Evolutionary conservation across 2,888 invertebrate species (phyloP).

Genomic region (Scrobipalpa costella): DNA sequence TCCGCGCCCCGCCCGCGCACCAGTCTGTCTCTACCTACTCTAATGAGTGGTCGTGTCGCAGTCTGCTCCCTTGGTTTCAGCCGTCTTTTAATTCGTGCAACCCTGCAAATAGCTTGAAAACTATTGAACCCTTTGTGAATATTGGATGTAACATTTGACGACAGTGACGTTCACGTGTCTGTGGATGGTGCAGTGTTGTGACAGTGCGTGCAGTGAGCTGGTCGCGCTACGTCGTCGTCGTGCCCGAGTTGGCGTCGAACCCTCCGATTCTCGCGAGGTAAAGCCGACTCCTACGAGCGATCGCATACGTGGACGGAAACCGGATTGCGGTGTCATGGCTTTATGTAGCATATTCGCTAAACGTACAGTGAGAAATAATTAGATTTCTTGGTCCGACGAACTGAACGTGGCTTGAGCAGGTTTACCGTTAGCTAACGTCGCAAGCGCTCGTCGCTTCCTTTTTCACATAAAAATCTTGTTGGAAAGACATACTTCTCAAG

Average conservation of each 20-base stretch:
- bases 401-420: slow-evolving; percentile 56
- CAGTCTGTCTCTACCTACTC: slow-evolving; percentile 61
- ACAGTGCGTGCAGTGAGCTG: slow-evolving; percentile 70
- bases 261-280: slow-evolving; percentile 73
- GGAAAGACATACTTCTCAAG: slow-evolving; percentile 28
- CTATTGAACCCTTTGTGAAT: slow-evolving; percentile 46
- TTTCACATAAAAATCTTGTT: slow-evolving; percentile 47
- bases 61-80: slow-evolving; percentile 45
- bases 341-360: slow-evolving; percentile 53
- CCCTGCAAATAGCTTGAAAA: slow-evolving; percentile 51
- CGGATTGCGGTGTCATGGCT: slow-evolving; percentile 63
- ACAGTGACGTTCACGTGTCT: slow-evolving; percentile 50
- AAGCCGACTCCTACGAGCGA: slow-evolving; percentile 65
- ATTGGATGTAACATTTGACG: slow-evolving; percentile 45
- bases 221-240: slow-evolving; percentile 66
- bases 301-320: slow-evolving; percentile 72
- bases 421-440: slow-evolving; percentile 69
- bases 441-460: slow-evolving; percentile 48
- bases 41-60: slow-evolving; percentile 47
- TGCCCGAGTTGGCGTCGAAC: slow-evolving; percentile 71
- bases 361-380: slow-evolving; percentile 49
- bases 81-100: slow-evolving; percentile 72
- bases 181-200: slow-evolving; percentile 60
- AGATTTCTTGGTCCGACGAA: slow-evolving; percentile 46
- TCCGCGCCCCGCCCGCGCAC: slow-evolving; percentile 33